Evolutionary conservation across 2,888 invertebrate species (phyloP).

Genomic region (Pandemis corylana): DNA sequence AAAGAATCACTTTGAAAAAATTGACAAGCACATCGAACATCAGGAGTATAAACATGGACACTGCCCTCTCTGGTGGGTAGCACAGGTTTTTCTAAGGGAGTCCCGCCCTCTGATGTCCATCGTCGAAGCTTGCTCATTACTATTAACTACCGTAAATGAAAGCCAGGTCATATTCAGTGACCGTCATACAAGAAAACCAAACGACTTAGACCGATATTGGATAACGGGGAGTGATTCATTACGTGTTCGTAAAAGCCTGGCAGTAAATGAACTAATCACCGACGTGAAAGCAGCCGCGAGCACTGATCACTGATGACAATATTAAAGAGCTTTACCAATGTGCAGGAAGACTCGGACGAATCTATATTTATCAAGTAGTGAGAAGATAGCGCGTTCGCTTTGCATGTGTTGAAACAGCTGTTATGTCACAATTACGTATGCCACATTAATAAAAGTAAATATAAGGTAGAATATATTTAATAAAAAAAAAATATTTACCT

Average conservation of each 20-base stretch:
- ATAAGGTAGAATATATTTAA: constrained; percentile 45
- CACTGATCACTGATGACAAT: constrained; percentile 82
- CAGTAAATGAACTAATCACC: constrained; percentile 79
- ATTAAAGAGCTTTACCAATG: constrained; percentile 81
- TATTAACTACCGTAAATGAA: constrained; percentile 59
- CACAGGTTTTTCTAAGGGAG: constrained; percentile 86
- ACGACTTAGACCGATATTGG: constrained; percentile 54
- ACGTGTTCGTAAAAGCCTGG: constrained; percentile 69
- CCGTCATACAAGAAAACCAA: constrained; percentile 54
- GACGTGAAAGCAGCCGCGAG: constrained; percentile 80
- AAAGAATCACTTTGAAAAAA: constrained; percentile 92
- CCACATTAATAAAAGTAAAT: constrained; percentile 48
- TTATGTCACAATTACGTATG: constrained; percentile 75
- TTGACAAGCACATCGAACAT: constrained; percentile 94
- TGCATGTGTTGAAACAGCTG: constrained; percentile 73
- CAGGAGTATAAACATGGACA: constrained; percentile 89
- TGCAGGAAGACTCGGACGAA: constrained; percentile 75
- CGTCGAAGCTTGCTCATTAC: constrained; percentile 84
- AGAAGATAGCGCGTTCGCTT: constrained; percentile 81
- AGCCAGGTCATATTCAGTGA: constrained; percentile 63
- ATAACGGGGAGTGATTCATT: constrained; percentile 63
- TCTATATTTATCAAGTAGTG: constrained; percentile 81
- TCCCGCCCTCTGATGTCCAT: constrained; percentile 89
- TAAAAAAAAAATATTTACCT: constrained; percentile 65
- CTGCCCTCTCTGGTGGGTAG: constrained; percentile 89